Conservation (phyloP, 2,888 invertebrate genomes). For the Molanna angustata region DNA sequence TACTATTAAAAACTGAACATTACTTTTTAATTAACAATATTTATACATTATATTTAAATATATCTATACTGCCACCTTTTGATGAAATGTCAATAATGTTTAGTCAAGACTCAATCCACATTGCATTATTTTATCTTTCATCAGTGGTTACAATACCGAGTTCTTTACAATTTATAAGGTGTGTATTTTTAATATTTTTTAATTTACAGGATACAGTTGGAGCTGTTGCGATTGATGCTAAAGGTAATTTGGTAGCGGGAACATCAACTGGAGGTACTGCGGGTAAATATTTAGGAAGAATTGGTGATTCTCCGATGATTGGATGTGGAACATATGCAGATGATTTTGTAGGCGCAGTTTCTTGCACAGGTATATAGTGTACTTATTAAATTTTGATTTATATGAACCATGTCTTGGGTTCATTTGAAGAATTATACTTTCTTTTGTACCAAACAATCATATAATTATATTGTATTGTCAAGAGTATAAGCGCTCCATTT, state of each 20-base stretch:
- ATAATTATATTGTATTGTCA: too few relatives aligned
- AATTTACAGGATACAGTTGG: constrained; percentile 63
- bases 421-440: too few relatives aligned
- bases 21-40: too few relatives aligned
- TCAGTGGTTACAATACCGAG: background rate
- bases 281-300: constrained; percentile 73
- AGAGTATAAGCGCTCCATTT: too few relatives aligned
- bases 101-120: too few relatives aligned
- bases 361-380: constrained; percentile 57
- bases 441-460: too few relatives aligned
- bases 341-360: constrained; percentile 69
- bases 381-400: background rate
- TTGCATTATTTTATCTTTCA: too few relatives aligned
- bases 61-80: too few relatives aligned
- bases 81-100: too few relatives aligned
- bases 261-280: constrained; percentile 86
- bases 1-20: too few relatives aligned
- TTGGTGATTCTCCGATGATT: constrained; percentile 73
- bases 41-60: too few relatives aligned
- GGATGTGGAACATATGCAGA: constrained; percentile 79
- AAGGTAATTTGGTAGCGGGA: constrained; percentile 74
- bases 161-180: background rate
- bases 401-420: too few relatives aligned
- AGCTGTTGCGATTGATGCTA: constrained; percentile 72
- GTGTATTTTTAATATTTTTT: background rate